These are phyloP conservation scores for Hydrozoanthus tunicans DNA, from an alignment of 64 coral and sea anemone genomes.

Conservation along the genomic window DNA sequence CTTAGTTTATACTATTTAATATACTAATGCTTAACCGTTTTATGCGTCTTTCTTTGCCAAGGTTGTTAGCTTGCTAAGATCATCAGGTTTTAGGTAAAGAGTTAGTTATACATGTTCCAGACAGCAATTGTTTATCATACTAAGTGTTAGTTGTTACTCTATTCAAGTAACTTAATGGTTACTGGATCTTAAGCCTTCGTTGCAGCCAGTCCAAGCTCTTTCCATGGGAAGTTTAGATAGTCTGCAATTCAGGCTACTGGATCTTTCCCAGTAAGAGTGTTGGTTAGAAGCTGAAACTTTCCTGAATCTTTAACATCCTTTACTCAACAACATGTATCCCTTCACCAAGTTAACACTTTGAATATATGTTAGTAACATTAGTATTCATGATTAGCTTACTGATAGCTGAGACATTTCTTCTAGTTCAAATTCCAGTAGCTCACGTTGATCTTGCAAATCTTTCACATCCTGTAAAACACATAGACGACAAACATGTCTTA, in stretches of 20 bases:
- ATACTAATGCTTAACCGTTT: too few relatives aligned
- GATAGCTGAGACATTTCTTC: constrained; percentile 96
- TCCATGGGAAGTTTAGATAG: too few relatives aligned
- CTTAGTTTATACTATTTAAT: too few relatives aligned
- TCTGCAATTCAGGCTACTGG: neutral
- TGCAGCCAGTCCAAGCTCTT: too few relatives aligned
- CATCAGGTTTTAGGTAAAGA: too few relatives aligned
- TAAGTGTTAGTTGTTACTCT: neutral
- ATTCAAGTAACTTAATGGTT: too few relatives aligned
- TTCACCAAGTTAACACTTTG: neutral
- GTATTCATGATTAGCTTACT: constrained; percentile 63
- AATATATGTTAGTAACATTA: constrained; percentile 29
- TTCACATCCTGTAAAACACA: constrained; percentile 75
- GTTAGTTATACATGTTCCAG: too few relatives aligned
- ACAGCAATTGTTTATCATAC: neutral
- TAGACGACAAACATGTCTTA: neutral
- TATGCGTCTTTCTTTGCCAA: too few relatives aligned
- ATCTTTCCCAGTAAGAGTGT: neutral
- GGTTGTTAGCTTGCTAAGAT: too few relatives aligned
- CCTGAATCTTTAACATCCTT: neutral
- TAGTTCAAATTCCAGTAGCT: constrained; percentile 96
- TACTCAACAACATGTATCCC: neutral
- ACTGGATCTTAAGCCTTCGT: too few relatives aligned
- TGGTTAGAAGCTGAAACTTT: neutral
- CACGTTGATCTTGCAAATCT: constrained; percentile 90